Evolutionary conservation across 2,113 vertebrate species (phyloP), one percentile per base, ranked within the genome.

Genomic region (Caranx melampygus): DNA sequence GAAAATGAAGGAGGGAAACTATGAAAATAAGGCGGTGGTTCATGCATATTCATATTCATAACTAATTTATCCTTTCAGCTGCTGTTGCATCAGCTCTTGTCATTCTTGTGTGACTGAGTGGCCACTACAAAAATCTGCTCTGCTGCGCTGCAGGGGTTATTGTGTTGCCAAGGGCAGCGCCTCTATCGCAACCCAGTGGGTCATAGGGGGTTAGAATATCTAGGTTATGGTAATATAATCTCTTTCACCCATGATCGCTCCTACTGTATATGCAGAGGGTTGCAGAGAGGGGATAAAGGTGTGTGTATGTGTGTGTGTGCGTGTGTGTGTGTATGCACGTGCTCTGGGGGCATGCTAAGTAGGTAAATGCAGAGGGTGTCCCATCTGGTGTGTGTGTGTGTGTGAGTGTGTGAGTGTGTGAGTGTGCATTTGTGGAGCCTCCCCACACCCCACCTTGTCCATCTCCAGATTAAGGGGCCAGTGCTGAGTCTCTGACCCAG

Each of bases 221-320:
- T 94, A 63, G 93, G 92, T 89, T 92, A 91, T 69, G 75, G 44
- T 80, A 91, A 90, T 85, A 89, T 88, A 83, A 92, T 89, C 87
- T 90, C 34, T 75, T 89, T 89, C 83, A 87, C 79, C 65, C 85
- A 86, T 92, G 83, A 82, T 83, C 52, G 70, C 88, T 60, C 80
- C 69, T 71, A 81, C 85, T 91, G 86, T 89, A 88, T 68, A 81
- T 72, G 70, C 60, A 72, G 72, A 57, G 44, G 68, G 61, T 70
- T 82, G 76, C 64, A 65, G 15, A 54, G 49, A 35, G 42, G 60
- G 73, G 83, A 73, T 89, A 81, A 85, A 72, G 59, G 45, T 52
- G 75, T 71, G 45, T 65, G 51, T 82, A 31, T 51, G 64, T 69
- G 75, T 14, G 55, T 47, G 55, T 35, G 42, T 54, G 21, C 54